Conservation (phyloP, 1,140 invertebrate genomes). For the Apis dorsata region DNA sequence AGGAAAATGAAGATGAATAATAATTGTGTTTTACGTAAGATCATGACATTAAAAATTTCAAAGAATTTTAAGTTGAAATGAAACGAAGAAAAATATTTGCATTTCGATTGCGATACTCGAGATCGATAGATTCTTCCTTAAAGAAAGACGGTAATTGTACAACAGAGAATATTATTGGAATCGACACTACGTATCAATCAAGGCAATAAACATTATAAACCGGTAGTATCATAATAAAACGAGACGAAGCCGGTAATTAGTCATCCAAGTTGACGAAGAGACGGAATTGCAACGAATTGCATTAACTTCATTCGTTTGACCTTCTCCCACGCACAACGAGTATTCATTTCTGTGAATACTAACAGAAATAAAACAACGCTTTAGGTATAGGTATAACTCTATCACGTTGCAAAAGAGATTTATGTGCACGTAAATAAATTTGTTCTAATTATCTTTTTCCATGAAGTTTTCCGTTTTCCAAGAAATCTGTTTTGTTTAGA, state of each 20-base stretch:
- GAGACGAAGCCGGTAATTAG: conserved; percentile 3
- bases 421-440: neutral
- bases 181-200: neutral
- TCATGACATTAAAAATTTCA: no score
- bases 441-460: conserved; percentile 5
- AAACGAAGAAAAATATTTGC: no score
- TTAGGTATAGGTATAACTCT: neutral
- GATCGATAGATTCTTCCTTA: neutral
- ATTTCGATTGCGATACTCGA: no score
- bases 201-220: neutral
- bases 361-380: neutral
- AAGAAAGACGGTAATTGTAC: neutral
- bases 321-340: conserved; percentile 13
- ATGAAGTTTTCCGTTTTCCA: neutral
- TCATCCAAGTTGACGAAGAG: conserved; percentile 12
- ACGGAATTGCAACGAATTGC: conserved; percentile 29
- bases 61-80: no score
- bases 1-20: no score
- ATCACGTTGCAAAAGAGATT: neutral
- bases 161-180: neutral
- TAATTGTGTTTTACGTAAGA: no score
- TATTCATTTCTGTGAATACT: neutral
- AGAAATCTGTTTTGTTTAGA: neutral
- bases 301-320: conserved; percentile 42
- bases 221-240: neutral